A percentile compares a stretch with the other conserved stretches of the same genome.
phyloP scores from a whole-genome alignment of 2,797 vertebrate species.

The Enteromius argenteus region DNA sequence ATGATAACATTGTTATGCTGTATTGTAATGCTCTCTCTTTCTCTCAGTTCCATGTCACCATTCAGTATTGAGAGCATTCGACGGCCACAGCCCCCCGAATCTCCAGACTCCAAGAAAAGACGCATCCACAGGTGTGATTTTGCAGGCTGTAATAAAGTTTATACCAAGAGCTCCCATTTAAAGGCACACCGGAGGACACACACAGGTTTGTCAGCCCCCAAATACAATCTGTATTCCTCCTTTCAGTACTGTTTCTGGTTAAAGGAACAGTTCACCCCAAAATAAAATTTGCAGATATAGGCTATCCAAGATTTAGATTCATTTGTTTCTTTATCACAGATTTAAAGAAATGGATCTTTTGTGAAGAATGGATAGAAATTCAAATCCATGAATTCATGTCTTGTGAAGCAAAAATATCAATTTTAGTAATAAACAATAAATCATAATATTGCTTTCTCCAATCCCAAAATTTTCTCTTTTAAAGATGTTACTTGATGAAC shows the following conservation, averaged over 20 bases:
- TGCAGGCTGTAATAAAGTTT: constrained; percentile 99
- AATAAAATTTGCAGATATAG: not conserved
- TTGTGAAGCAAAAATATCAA: not conserved
- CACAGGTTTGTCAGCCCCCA: constrained; percentile 82
- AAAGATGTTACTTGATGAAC: not conserved
- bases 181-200: constrained; percentile 98
- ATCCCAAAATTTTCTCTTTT: not conserved
- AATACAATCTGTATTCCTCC: not conserved
- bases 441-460: not conserved
- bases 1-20: not conserved
- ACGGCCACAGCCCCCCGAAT: constrained; percentile 94
- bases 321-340: not conserved
- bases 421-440: not conserved
- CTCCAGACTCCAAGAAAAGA: constrained; percentile 96
- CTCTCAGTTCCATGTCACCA: constrained; percentile 91
- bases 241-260: not conserved
- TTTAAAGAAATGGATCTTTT: not conserved
- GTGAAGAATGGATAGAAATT: not conserved
- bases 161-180: constrained; percentile 99
- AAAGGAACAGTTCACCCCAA: not conserved
- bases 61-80: constrained; percentile 99
- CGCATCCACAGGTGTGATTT: constrained; percentile 99
- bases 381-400: not conserved
- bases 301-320: not conserved
- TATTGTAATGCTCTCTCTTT: not conserved